Conservation (phyloP, 1,140 invertebrate species). For the Apis cerana region DNA sequence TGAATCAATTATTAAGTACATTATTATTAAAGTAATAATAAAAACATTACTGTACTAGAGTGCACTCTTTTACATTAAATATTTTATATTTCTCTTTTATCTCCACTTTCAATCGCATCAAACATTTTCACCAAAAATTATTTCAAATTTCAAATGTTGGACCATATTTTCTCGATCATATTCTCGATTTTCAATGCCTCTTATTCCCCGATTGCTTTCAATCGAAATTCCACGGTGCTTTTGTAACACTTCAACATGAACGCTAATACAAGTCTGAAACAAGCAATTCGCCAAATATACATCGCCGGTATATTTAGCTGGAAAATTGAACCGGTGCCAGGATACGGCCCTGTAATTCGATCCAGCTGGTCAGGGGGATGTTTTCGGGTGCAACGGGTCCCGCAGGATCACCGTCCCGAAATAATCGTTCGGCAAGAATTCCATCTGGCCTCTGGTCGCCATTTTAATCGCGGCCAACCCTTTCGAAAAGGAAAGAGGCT, state of each 20-base stretch:
- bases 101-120: too few relatives aligned
- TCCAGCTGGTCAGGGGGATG: conserved; percentile 45
- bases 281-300: conserved; percentile 60
- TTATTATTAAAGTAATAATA: too few relatives aligned
- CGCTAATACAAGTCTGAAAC: conserved; percentile 31
- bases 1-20: conserved; percentile 30
- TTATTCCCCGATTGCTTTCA: neutral
- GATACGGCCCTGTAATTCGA: conserved; percentile 64
- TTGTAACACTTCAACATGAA: conserved; percentile 11
- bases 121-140: neutral
- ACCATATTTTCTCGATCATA: neutral
- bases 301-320: conserved; percentile 58
- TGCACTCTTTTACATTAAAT: neutral
- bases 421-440: conserved; percentile 53
- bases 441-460: conserved; percentile 15
- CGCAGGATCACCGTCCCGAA: conserved; percentile 47
- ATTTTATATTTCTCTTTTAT: too few relatives aligned
- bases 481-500: neutral
- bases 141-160: too few relatives aligned
- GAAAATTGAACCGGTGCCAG: conserved; percentile 64
- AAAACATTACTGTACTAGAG: neutral
- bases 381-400: conserved; percentile 31
- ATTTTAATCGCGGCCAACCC: conserved; percentile 9
- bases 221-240: conserved; percentile 37
- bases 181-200: neutral